Evolutionary conservation across 2,888 invertebrate species (phyloP).

Genomic region (Archaeoteleia sp.): DNA sequence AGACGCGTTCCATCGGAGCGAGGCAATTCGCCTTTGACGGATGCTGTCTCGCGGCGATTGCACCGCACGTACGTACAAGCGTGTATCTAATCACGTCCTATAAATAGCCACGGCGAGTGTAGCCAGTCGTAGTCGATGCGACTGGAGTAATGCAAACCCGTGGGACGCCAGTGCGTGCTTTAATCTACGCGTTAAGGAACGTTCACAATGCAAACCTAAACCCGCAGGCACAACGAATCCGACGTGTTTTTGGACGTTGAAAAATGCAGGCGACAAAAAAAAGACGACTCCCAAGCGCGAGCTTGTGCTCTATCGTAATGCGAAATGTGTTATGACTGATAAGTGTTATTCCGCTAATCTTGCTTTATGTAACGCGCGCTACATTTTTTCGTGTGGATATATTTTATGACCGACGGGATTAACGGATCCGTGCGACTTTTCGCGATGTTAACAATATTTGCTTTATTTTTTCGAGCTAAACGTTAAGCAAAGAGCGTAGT

Average conservation of each 20-base stretch:
- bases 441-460: constrained; percentile 28
- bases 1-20: constrained; percentile 34
- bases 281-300: background rate
- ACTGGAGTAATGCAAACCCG: constrained; percentile 66
- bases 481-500: too few species aligned
- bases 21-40: constrained; percentile 52
- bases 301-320: background rate
- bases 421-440: constrained; percentile 24
- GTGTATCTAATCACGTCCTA: constrained; percentile 69
- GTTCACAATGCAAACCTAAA: constrained; percentile 25
- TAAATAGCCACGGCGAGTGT: constrained; percentile 68
- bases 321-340: too few species aligned
- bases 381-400: constrained; percentile 25
- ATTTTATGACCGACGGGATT: constrained; percentile 19
- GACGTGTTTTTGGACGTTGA: constrained; percentile 14
- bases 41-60: constrained; percentile 59
- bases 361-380: constrained; percentile 34
- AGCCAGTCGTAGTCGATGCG: constrained; percentile 60
- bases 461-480: constrained; percentile 2
- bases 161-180: constrained; percentile 57
- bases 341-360: too few species aligned
- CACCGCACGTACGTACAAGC: constrained; percentile 54
- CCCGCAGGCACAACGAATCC: constrained; percentile 26
- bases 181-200: constrained; percentile 35
- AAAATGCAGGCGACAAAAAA: constrained; percentile 14